Evolutionary conservation across 2,888 invertebrate genomes (phyloP).

Genomic region (Mythimna ferrago): DNA sequence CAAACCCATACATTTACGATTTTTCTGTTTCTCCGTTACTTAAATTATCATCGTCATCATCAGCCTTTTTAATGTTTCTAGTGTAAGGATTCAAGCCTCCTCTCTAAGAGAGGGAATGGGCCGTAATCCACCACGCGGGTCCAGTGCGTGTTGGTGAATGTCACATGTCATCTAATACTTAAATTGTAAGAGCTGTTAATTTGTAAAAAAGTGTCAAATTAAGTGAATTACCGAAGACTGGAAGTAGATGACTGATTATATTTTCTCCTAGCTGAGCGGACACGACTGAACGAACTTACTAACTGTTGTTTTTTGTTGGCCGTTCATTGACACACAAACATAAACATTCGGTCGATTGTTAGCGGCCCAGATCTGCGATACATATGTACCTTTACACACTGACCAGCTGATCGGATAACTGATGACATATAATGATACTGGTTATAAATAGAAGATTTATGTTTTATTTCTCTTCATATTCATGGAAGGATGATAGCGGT

Average conservation of each 20-base stretch:
- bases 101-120: no score
- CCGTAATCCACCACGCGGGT: no score
- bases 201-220: neutral
- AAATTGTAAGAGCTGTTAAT: neutral
- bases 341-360: constrained; percentile 53
- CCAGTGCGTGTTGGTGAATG: no score
- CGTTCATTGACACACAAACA: constrained; percentile 56
- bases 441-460: constrained; percentile 36
- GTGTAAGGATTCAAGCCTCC: no score
- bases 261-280: constrained; percentile 1
- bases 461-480: constrained; percentile 23
- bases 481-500: constrained; percentile 6
- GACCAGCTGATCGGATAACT: constrained; percentile 48
- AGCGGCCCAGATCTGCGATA: constrained; percentile 28
- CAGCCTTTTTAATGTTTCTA: no score
- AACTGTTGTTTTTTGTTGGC: constrained; percentile 53
- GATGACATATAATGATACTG: constrained; percentile 3
- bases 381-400: constrained; percentile 2
- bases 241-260: constrained; percentile 14
- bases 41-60: no score
- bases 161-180: neutral
- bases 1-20: no score
- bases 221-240: neutral
- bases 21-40: no score
- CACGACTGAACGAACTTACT: constrained; percentile 15